Evolutionary conservation across 2,113 vertebrate genomes (phyloP), one percentile per base, ranked within the genome.

Genomic region (Scomber colias): DNA sequence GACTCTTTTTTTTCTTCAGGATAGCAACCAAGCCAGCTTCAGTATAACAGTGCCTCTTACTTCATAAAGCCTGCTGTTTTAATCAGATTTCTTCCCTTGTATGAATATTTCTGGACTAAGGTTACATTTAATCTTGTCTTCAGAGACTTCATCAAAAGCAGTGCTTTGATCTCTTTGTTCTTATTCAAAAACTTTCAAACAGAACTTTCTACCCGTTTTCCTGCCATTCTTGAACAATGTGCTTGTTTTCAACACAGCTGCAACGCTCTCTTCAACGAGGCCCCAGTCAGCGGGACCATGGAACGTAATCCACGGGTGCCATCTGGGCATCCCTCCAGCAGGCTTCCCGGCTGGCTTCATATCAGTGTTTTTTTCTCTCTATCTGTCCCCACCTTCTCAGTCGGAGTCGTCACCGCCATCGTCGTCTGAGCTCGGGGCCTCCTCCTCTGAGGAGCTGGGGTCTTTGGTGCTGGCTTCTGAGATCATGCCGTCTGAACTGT

Each of bases 401-500:
- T 92, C 88, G 0, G 87, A 91, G 57, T 88, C 72, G 6, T 57
- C 78, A 0, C 27, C 55, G 0, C 27, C 74, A 3, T 71, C 67
- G 13, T 82, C 88, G 5, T 89, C 83, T 0, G 31, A 83, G 78
- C 77, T 82, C 5, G 19, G 67, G 30, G 80, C 87, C 17, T 91
- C 90, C 1, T 87, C 83, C 44, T 88, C 82, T 0, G 89, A 92
- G 50, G 91, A 90, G 81, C 90, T 90, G 11, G 84, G 14, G 59
- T 90, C 81, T 55, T 31, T n/a, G 49, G 90, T 87, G 88, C 92
- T 94, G 75, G 88, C n/a, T 0, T 90, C 89, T 45, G 92, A 92
- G 51, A 92, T 87, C 84, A 91, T 92, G 53, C 90, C 89, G 1
- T 93, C 91, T 56, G 91, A 93, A 82, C 90, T 93, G 86, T 92